Conservation (phyloP, 2,888 invertebrate species). For the Hypomecis atomaria region DNA sequence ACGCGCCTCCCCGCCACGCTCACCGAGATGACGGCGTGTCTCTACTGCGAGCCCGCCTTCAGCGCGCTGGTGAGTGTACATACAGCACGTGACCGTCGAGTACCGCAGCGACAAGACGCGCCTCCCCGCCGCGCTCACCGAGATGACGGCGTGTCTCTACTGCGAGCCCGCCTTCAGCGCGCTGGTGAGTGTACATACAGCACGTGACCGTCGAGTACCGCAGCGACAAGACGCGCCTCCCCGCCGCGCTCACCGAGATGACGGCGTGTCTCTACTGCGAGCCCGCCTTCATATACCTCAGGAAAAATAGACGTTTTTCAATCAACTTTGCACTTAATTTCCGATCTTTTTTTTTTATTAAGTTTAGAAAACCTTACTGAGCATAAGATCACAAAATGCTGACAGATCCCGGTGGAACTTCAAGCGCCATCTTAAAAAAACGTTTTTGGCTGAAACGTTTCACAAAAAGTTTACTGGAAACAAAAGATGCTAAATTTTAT, state of each 20-base stretch:
- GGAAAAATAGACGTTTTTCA: too few species aligned
- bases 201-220: constrained; percentile 93
- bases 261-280: constrained; percentile 97
- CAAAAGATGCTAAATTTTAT: too few species aligned
- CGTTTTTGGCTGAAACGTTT: too few species aligned
- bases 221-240: constrained; percentile 90
- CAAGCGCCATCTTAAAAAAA: too few species aligned
- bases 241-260: constrained; percentile 91
- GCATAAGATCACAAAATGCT: too few species aligned
- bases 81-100: constrained; percentile 92
- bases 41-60: constrained; percentile 95
- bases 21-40: constrained; percentile 94
- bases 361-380: too few species aligned
- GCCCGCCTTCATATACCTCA: constrained; percentile 90
- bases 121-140: constrained; percentile 89
- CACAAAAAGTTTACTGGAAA: too few species aligned
- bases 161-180: constrained; percentile 93
- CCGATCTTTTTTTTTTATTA: too few species aligned
- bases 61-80: constrained; percentile 72
- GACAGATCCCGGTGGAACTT: too few species aligned
- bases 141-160: constrained; percentile 96
- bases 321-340: too few species aligned
- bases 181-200: constrained; percentile 77
- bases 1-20: constrained; percentile 90
- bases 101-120: constrained; percentile 92